phyloP scores from a whole-genome alignment of 2,888 invertebrate genomes.

The Scaeva pyrastri region DNA sequence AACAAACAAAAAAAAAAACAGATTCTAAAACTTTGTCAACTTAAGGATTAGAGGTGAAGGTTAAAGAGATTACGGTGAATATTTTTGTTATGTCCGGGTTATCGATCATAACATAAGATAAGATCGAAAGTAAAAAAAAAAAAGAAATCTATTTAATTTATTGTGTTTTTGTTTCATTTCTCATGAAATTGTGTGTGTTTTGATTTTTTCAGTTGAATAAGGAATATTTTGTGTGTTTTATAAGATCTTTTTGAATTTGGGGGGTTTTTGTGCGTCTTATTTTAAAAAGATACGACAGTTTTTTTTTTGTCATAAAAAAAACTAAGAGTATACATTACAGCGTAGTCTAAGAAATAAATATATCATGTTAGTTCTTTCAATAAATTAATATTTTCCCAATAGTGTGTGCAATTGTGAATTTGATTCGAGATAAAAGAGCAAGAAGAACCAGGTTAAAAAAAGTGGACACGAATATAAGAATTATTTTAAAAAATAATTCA shows the following conservation, averaged over 20 bases:
- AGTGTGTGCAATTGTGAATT: no score
- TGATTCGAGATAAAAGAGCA: no score
- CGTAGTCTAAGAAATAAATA: no score
- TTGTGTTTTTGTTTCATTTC: slow-evolving; percentile 19
- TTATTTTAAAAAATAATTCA: no score
- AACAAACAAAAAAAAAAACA: neutral
- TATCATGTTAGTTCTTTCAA: no score
- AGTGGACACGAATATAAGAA: no score
- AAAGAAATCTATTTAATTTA: slow-evolving; percentile 12
- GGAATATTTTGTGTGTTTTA: neutral
- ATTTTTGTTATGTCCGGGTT: slow-evolving; percentile 23
- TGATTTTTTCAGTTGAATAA: neutral
- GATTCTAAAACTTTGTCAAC: slow-evolving; percentile 13
- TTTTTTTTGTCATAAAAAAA: neutral
- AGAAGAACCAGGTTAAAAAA: no score
- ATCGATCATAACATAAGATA: slow-evolving; percentile 26
- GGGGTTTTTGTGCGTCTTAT: neutral
- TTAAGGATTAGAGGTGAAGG: slow-evolving; percentile 30
- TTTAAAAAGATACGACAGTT: neutral
- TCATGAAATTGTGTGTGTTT: neutral
- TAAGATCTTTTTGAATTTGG: neutral
- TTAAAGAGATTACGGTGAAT: slow-evolving; percentile 16
- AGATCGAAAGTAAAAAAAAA: neutral
- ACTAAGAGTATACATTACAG: no score
- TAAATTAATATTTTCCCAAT: no score